A percentile compares a stretch with the other conserved stretches of the same genome.
Evolutionary conservation across 1,140 invertebrate genomes (phyloP).

Genomic region (Agrilus planipennis): DNA sequence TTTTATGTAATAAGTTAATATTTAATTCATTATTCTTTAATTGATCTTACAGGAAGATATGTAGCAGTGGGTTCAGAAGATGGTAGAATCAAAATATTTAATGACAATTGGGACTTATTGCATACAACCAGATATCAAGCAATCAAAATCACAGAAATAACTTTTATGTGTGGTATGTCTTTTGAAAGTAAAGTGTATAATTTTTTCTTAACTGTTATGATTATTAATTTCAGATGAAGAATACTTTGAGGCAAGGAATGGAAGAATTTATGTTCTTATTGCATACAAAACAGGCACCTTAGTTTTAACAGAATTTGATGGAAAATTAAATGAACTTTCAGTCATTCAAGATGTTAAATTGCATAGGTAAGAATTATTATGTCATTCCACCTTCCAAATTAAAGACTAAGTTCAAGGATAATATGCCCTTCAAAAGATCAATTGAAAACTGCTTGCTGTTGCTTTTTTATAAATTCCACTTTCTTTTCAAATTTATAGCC

Average conservation of each 20-base stretch:
- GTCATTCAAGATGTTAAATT: slow-evolving; percentile 11
- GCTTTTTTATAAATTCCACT: too few species aligned
- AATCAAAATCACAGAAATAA: slow-evolving; percentile 22
- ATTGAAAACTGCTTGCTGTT: too few species aligned
- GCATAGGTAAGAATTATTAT: slow-evolving; percentile 5
- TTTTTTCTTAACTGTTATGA: neutral
- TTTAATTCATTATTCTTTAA: neutral
- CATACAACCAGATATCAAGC: slow-evolving; percentile 20
- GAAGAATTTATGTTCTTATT: neutral
- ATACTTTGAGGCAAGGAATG: neutral
- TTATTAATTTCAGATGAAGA: slow-evolving; percentile 1
- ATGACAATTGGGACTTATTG: slow-evolving; percentile 20
- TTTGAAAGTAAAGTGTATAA: neutral
- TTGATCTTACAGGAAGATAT: slow-evolving; percentile 18
- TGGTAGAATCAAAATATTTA: slow-evolving; percentile 24
- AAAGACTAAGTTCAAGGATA: too few species aligned
- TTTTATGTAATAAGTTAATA: too few species aligned
- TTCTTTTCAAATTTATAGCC: too few species aligned
- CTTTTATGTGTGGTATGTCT: slow-evolving; percentile 17
- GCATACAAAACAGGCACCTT: slow-evolving; percentile 10
- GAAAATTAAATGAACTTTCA: slow-evolving; percentile 3
- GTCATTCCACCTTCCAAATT: too few species aligned
- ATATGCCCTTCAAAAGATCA: too few species aligned
- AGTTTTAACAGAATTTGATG: slow-evolving; percentile 8
- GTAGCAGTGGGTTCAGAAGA: slow-evolving; percentile 28